Evolutionary conservation across 1,140 invertebrate species (phyloP).

Genomic region (Drosophila funebris): DNA sequence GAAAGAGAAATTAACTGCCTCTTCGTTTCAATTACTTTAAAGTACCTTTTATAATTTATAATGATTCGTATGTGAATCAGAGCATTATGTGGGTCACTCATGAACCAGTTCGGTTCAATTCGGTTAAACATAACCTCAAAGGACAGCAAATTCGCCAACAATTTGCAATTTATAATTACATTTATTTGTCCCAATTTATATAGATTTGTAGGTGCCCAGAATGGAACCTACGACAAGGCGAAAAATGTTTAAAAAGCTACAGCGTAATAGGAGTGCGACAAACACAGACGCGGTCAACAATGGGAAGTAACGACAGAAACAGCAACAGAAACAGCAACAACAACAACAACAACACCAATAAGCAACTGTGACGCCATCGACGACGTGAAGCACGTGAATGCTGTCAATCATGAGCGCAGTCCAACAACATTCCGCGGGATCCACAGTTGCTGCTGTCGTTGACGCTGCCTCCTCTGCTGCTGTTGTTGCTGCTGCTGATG

Average conservation of each 20-base stretch:
- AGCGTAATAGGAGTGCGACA: slow-evolving; percentile 6
- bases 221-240: slow-evolving; percentile 50
- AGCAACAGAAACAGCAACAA: neutral
- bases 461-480: neutral
- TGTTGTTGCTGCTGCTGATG: slow-evolving; percentile 7
- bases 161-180: slow-evolving; percentile 1
- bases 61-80: neutral
- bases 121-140: neutral
- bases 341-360: slow-evolving; percentile 19
- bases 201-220: neutral
- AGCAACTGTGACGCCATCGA: slow-evolving; percentile 19
- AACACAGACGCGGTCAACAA: slow-evolving; percentile 17
- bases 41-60: slow-evolving; percentile 8
- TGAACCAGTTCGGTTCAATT: neutral
- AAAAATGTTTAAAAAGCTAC: slow-evolving; percentile 34
- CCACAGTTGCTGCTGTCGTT: neutral
- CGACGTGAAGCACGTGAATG: slow-evolving; percentile 77
- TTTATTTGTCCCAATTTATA: slow-evolving; percentile 1
- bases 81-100: neutral
- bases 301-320: slow-evolving; percentile 1
- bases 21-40: slow-evolving; percentile 2
- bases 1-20: neutral
- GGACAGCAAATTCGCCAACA: neutral
- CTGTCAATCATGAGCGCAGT: slow-evolving; percentile 70
- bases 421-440: slow-evolving; percentile 25